phyloP scores from a whole-genome alignment of 2,888 invertebrate genomes.

The Chymomyza caudatula region DNA sequence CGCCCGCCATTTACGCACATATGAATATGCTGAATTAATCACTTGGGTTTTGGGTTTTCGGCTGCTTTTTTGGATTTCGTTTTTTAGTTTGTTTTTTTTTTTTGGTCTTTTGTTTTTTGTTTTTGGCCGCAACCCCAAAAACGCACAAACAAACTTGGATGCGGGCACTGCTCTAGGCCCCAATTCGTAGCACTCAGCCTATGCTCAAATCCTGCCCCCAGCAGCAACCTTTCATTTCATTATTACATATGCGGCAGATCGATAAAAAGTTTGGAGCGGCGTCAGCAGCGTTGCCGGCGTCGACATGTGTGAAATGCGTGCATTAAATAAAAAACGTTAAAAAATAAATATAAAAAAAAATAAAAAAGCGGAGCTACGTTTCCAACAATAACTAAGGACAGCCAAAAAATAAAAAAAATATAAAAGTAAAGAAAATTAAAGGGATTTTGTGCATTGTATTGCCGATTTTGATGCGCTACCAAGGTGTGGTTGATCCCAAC shows the following conservation, averaged over 20 bases:
- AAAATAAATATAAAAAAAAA: conserved; percentile 18
- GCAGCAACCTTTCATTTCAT: conserved; percentile 21
- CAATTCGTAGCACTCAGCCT: conserved; percentile 19
- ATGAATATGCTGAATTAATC: conserved; percentile 73
- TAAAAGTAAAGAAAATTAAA: conserved; percentile 11
- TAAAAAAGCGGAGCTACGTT: background rate
- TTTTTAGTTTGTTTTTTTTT: background rate
- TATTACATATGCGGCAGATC: conserved; percentile 59
- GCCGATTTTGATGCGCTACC: conserved; percentile 7
- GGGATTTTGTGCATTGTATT: conserved; percentile 10
- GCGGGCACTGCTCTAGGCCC: conserved; percentile 61
- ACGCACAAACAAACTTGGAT: conserved; percentile 34
- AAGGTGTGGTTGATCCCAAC: background rate
- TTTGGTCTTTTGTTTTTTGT: conserved; percentile 23
- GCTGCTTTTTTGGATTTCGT: conserved; percentile 14
- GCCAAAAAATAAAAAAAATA: too few species aligned
- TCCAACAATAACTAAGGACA: background rate
- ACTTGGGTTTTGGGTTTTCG: conserved; percentile 54
- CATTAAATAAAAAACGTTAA: conserved; percentile 65
- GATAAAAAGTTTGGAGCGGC: conserved; percentile 60
- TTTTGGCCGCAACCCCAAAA: background rate
- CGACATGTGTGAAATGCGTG: conserved; percentile 72
- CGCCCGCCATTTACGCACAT: conserved; percentile 52
- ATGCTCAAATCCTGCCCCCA: too few species aligned
- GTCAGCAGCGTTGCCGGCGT: conserved; percentile 25